Evolutionary conservation across 1,140 invertebrate genomes (phyloP).

Genomic region (Cotesia vestalis): DNA sequence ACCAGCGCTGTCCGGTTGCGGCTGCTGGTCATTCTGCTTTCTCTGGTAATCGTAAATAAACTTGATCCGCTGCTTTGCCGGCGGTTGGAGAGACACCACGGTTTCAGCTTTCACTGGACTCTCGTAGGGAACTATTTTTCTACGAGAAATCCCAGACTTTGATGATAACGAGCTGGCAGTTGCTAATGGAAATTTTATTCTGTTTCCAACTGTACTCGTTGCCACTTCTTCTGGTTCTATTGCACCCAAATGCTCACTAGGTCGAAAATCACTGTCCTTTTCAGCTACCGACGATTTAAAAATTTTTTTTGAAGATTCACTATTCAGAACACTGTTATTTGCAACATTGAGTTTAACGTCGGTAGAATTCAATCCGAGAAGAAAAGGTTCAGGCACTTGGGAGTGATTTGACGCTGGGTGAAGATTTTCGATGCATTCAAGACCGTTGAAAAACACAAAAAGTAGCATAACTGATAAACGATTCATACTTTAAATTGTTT

Average conservation of each 20-base stretch:
- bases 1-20: slow-evolving; percentile 22
- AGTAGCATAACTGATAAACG: no score
- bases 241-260: slow-evolving; percentile 48
- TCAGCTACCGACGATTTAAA: not conserved
- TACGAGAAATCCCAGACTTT: not conserved
- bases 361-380: no score
- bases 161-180: slow-evolving; percentile 46
- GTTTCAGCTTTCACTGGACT: not conserved
- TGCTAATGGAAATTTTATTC: slow-evolving; percentile 20
- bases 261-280: not conserved
- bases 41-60: slow-evolving; percentile 38
- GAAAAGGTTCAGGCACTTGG: no score
- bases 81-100: slow-evolving; percentile 3
- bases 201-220: not conserved
- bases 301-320: not conserved
- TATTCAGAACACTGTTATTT: no score
- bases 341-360: no score
- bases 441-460: no score
- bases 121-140: no score
- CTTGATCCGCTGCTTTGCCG: slow-evolving; percentile 37
- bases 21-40: slow-evolving; percentile 30
- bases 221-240: slow-evolving; percentile 40
- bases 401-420: no score
- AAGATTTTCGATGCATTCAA: no score
- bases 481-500: no score